Base-by-base conservation (phyloP, 1,140 invertebrate genomes). In the Branchinecta lindahli region DNA sequence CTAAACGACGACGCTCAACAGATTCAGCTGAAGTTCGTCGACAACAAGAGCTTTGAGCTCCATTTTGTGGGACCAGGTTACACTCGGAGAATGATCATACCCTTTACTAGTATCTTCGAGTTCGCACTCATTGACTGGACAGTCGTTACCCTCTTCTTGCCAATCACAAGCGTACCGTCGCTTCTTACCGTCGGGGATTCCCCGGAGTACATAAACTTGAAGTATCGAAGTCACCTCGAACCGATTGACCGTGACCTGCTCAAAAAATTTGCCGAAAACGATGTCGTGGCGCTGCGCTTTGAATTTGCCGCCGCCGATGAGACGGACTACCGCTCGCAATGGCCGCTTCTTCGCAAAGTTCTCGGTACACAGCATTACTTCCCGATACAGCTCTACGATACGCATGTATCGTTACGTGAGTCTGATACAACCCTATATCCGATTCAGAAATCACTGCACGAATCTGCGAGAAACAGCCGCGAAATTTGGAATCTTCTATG, bases 201-300 rank as follows among this genome's bases (percentile, higher is more conserved):
- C n/a, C 61, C 20, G n/a, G 61, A n/a, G n/a, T 67, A 67, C 66
- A 44, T 67, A 15, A 67, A 67, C 66, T 44, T 67, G 20, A 20
- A 12, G 12, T 21, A 21, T 7, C 10, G 66, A 21, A 67, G 45
- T 33, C 3, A 12, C 45, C 66, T 12, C 10, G 20, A 67, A 1
- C 15, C 12, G 10, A 44, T 15, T 33, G 66, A 33, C 45, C 21
- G 10, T 12, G 20, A 21, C 21, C 10, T 67, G 21, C 20, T 67
- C 21, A 44, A 67, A 6, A 67, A 67, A 10, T 67, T 67, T 21
- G 66, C 66, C 21, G 10, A 21, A 12, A 21, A 67, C 20, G 66
- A 10, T 33, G 66, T 67, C 10, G 20, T 67, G 10, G 66, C 12
- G 45, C 66, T 67, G 12, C 66, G 45, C 7, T 21, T 67, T 12